Conservation (phyloP, 2,888 invertebrate species). For the Steinernema hermaphroditum region DNA sequence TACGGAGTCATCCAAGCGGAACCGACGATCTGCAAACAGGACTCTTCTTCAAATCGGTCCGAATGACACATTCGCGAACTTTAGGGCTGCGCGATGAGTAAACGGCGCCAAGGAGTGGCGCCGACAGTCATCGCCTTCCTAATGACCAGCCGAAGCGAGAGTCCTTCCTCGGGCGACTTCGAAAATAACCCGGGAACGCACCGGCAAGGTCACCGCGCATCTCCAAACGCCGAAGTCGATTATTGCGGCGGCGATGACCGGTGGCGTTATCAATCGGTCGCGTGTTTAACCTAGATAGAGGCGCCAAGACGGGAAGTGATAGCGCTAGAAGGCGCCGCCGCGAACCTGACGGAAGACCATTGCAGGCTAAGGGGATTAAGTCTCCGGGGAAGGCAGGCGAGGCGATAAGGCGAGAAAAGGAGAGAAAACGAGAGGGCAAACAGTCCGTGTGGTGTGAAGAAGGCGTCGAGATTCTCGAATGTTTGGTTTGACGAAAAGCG, state of each 20-base stretch:
- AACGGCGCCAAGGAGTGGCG: neutral
- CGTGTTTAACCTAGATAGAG: constrained; percentile 28
- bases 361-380: neutral
- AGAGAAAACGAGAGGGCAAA: constrained; percentile 9
- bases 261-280: neutral
- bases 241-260: constrained; percentile 14
- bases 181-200: neutral
- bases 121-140: neutral
- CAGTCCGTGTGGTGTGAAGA: too few relatives aligned
- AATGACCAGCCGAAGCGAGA: neutral
- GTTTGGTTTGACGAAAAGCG: too few relatives aligned
- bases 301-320: constrained; percentile 17
- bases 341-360: neutral
- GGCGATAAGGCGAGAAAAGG: neutral
- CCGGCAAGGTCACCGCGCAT: neutral
- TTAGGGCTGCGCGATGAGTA: constrained; percentile 17
- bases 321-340: neutral
- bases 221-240: neutral
- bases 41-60: neutral
- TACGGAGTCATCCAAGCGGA: neutral
- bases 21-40: constrained; percentile 5
- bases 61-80: constrained; percentile 20
- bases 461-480: too few relatives aligned
- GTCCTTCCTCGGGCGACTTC: too few relatives aligned
- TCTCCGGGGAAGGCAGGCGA: too few relatives aligned